phyloP scores from a whole-genome alignment of 2,797 vertebrate genomes.

The Sebastes iracundus region DNA sequence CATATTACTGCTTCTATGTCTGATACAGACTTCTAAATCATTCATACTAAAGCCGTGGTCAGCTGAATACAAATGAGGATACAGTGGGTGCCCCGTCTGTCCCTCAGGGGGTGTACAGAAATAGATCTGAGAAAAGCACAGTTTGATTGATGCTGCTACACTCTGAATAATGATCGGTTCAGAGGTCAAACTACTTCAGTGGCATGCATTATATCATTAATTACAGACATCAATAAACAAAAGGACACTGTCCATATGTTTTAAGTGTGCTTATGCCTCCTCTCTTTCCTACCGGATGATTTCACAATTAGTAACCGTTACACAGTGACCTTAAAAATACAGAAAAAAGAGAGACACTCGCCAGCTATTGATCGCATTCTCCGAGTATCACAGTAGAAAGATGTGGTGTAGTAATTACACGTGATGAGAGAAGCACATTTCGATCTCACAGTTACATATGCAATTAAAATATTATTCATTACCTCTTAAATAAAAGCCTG shows the following conservation, averaged over 20 bases:
- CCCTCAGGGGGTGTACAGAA: constrained; percentile 67
- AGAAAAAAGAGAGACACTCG: constrained; percentile 50
- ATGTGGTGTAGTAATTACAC: constrained; percentile 84
- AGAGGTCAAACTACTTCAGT: constrained; percentile 96
- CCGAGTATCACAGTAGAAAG: constrained; percentile 46
- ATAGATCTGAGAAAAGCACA: constrained; percentile 80
- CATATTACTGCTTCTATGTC: constrained; percentile 35
- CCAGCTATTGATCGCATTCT: constrained; percentile 65
- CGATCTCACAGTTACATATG: constrained; percentile 85
- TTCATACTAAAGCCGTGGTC: constrained; percentile 79
- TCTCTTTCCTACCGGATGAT: constrained; percentile 81
- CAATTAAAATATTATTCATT: constrained; percentile 91
- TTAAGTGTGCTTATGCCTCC: constrained; percentile 79
- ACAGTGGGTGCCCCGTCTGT: constrained; percentile 80
- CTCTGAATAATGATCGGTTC: constrained; percentile 95
- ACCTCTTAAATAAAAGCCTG: constrained; percentile 88
- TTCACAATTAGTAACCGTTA: constrained; percentile 88
- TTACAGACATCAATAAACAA: constrained; percentile 95
- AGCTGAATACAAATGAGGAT: constrained; percentile 85
- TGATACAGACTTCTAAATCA: constrained; percentile 78
- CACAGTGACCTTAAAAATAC: constrained; percentile 65
- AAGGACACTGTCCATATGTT: constrained; percentile 91
- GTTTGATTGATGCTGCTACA: constrained; percentile 94
- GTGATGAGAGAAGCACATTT: constrained; percentile 82
- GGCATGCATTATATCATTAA: constrained; percentile 95